These are phyloP conservation scores for Brachionus manjavacas DNA, from an alignment of 1,140 invertebrate genomes.

Conservation along the genomic window DNA sequence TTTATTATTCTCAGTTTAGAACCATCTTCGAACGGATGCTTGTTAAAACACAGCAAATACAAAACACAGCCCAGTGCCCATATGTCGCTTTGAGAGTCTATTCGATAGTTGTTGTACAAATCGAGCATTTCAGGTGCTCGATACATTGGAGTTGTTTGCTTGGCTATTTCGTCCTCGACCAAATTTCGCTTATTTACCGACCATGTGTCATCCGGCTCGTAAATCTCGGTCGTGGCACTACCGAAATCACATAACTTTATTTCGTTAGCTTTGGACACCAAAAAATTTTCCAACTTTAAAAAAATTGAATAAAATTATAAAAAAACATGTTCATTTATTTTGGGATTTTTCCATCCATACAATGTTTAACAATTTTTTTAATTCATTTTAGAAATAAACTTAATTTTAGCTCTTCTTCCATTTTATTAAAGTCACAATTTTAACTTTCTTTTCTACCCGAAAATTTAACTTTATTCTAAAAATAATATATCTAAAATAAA, in stretches of 20 bases:
- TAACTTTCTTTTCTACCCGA: too few relatives aligned
- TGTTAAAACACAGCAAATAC: constrained; percentile 82
- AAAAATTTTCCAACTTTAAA: constrained; percentile 66
- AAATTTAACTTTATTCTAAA: too few relatives aligned
- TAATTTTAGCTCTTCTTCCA: too few relatives aligned
- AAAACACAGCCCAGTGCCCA: constrained; percentile 96
- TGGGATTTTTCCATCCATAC: too few relatives aligned
- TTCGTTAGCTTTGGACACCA: constrained; percentile 72
- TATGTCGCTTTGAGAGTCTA: constrained; percentile 75
- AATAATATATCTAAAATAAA: too few relatives aligned
- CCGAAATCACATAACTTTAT: constrained; percentile 99
- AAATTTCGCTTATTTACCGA: constrained; percentile 79
- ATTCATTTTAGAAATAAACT: too few relatives aligned
- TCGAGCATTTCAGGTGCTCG: constrained; percentile 89
- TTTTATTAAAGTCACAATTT: too few relatives aligned
- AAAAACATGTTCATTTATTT: too few relatives aligned
- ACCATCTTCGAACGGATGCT: constrained; percentile 93
- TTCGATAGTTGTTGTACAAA: constrained; percentile 90
- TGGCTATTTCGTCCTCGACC: constrained; percentile 80
- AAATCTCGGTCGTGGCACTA: constrained; percentile 79
- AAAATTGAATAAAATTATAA: neutral
- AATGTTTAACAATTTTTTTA: too few relatives aligned
- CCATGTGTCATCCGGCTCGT: constrained; percentile 80
- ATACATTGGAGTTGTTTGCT: constrained; percentile 67
- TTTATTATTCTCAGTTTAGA: constrained; percentile 92